Evolutionary conservation across 2,113 vertebrate species (phyloP).

Genomic region (Micromys minutus): DNA sequence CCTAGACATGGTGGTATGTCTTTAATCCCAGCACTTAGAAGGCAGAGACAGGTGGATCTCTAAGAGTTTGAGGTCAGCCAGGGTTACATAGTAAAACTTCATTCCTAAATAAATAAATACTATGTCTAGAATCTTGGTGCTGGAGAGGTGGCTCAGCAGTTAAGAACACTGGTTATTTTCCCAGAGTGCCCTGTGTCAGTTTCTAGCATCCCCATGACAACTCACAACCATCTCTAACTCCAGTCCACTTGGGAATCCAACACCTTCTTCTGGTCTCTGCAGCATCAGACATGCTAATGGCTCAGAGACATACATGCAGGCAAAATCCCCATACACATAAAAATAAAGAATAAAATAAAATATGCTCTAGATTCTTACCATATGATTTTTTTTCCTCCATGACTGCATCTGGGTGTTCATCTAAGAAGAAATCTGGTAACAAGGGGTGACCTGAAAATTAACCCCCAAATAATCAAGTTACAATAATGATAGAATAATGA

Average conservation of each 20-base stretch:
- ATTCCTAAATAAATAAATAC: not conserved
- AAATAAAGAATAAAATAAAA: not conserved
- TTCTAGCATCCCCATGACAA: not conserved
- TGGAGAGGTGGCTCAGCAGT: not conserved
- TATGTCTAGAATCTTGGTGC: not conserved
- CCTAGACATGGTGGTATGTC: not conserved
- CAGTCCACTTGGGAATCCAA: not conserved
- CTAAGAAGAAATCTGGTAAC: slow-evolving; percentile 97
- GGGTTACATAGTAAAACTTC: not conserved
- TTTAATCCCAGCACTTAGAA: not conserved
- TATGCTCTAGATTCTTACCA: slow-evolving; percentile 82
- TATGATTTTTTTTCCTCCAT: slow-evolving; percentile 82
- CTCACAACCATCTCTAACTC: not conserved
- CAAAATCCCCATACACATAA: not conserved
- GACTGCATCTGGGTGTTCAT: slow-evolving; percentile 83
- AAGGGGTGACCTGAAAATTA: slow-evolving; percentile 91
- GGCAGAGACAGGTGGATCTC: not conserved
- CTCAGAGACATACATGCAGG: not conserved
- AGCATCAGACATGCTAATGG: not conserved
- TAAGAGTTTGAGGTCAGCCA: not conserved
- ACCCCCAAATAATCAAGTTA: slow-evolving; percentile 44
- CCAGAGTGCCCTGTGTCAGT: not conserved
- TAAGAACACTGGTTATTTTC: not conserved
- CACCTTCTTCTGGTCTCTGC: not conserved
- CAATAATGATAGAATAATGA: not conserved